These are phyloP conservation scores for Siniperca chuatsi DNA, from an alignment of 2,113 vertebrate species.

Conservation along the genomic window DNA sequence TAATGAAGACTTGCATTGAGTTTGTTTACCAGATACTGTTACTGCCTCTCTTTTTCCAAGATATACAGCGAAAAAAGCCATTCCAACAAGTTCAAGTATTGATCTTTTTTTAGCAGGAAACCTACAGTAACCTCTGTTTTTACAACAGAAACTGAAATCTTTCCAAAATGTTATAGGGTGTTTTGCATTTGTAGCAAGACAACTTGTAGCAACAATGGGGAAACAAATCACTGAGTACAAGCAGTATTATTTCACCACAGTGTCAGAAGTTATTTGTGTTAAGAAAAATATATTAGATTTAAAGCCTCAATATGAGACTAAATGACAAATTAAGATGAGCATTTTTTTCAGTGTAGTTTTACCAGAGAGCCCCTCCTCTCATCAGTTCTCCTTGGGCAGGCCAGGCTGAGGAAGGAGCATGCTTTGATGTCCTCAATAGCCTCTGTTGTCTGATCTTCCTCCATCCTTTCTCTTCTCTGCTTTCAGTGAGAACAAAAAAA, in stretches of 20 bases:
- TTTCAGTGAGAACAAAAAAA: conserved; percentile 43
- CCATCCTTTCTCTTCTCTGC: conserved; percentile 15
- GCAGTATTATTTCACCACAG: background rate
- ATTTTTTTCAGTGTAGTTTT: conserved; percentile 3
- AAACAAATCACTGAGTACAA: background rate
- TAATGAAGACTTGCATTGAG: conserved; percentile 55
- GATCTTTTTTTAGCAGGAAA: conserved; percentile 19
- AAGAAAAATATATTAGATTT: background rate
- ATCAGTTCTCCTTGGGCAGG: background rate
- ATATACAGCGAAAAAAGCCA: conserved; percentile 10
- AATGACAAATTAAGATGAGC: background rate
- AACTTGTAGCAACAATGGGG: background rate
- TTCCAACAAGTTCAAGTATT: conserved; percentile 18
- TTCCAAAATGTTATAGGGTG: background rate
- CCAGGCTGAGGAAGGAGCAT: conserved; percentile 8
- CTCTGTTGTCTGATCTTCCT: conserved; percentile 44
- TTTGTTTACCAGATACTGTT: conserved; percentile 40
- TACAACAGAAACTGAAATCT: background rate
- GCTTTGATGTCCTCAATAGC: conserved; percentile 42
- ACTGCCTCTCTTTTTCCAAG: background rate
- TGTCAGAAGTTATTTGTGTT: background rate
- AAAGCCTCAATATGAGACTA: background rate
- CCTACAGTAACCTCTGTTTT: background rate
- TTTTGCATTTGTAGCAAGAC: background rate
- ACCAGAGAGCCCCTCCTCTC: background rate